A percentile compares a stretch with the other conserved stretches of the same genome.
Conservation (phyloP, 2,888 invertebrate species). For the Hipparchia sbordonii region DNA sequence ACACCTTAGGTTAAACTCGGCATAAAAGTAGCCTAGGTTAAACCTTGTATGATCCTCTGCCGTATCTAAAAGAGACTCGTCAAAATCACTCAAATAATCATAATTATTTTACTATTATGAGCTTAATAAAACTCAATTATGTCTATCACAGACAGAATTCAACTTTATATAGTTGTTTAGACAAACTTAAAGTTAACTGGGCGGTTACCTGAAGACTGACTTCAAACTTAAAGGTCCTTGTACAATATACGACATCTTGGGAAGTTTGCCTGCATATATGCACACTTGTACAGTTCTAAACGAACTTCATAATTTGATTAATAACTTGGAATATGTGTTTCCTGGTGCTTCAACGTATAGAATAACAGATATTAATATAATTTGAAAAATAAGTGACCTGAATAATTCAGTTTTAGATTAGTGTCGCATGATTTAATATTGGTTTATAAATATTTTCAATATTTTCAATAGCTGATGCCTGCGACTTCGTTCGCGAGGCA, state of each 20-base stretch:
- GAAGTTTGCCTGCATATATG: background rate
- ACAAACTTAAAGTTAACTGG: background rate
- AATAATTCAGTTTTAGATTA: background rate
- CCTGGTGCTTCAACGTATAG: background rate
- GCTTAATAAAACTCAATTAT: too few relatives aligned
- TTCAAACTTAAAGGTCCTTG: slow-evolving; percentile 4
- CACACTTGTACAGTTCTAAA: background rate
- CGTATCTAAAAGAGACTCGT: too few relatives aligned
- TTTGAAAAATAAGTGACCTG: background rate
- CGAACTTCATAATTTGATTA: slow-evolving; percentile 6
- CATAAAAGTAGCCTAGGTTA: too few relatives aligned
- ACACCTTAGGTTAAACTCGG: too few relatives aligned
- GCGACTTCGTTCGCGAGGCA: too few relatives aligned
- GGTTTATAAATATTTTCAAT: too few relatives aligned
- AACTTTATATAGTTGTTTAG: too few relatives aligned
- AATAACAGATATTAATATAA: background rate
- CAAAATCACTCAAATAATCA: too few relatives aligned
- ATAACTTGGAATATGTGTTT: slow-evolving; percentile 9
- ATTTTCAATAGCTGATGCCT: too few relatives aligned
- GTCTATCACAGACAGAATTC: too few relatives aligned
- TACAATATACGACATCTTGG: background rate
- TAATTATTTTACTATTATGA: too few relatives aligned
- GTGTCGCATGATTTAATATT: background rate
- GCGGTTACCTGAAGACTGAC: slow-evolving; percentile 4
- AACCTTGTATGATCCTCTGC: too few relatives aligned